Conservation (phyloP, 1,140 invertebrate species). For the Galleria mellonella region DNA sequence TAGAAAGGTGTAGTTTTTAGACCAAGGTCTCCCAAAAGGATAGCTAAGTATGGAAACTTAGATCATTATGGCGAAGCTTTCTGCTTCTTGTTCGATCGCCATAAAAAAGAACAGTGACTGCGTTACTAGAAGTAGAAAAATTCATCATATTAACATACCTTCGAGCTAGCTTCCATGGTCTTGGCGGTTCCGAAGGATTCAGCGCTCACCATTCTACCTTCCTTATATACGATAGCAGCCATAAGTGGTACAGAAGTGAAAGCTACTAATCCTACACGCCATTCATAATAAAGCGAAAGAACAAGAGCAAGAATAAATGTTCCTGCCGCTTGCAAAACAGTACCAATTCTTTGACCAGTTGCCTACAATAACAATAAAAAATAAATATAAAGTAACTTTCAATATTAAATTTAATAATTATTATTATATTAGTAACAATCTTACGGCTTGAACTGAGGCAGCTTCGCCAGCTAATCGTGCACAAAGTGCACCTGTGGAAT, state of each 20-base stretch:
- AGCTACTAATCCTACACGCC: slow-evolving; percentile 82
- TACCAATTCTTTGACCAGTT: slow-evolving; percentile 83
- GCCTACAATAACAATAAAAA: slow-evolving; percentile 73
- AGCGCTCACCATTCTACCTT: slow-evolving; percentile 76
- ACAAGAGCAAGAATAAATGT: slow-evolving; percentile 77
- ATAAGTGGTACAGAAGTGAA: slow-evolving; percentile 82
- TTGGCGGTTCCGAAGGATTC: slow-evolving; percentile 77
- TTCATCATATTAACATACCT: slow-evolving; percentile 68
- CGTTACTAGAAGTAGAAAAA: too few species aligned
- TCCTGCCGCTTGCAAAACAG: slow-evolving; percentile 79
- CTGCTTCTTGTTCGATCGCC: too few species aligned
- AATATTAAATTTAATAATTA: too few species aligned
- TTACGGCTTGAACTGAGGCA: slow-evolving; percentile 84
- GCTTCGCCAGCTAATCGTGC: slow-evolving; percentile 83
- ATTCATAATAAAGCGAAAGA: slow-evolving; percentile 81
- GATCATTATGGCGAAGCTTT: too few species aligned
- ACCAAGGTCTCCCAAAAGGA: too few species aligned
- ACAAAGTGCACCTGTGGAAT: slow-evolving; percentile 81
- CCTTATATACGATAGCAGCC: slow-evolving; percentile 76
- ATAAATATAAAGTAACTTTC: slow-evolving; percentile 1
- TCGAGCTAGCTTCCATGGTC: slow-evolving; percentile 77
- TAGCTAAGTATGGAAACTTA: too few species aligned
- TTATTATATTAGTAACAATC: too few species aligned
- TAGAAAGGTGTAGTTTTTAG: too few species aligned
- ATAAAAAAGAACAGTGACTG: too few species aligned